Evolutionary conservation across 2,888 invertebrate species (phyloP).

Genomic region (Nephrotoma appendiculata): DNA sequence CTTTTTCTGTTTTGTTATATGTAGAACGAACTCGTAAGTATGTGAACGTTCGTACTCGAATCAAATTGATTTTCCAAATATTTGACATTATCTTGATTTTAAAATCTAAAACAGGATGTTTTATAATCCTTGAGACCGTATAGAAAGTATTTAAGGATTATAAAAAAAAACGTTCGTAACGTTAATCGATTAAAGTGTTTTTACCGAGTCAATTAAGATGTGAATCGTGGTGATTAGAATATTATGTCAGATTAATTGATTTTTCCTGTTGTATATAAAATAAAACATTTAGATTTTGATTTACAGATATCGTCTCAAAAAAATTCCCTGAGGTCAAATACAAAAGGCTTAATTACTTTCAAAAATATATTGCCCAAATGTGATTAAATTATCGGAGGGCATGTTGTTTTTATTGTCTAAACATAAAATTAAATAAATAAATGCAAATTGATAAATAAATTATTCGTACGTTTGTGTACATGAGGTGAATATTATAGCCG

Average conservation of each 20-base stretch:
- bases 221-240: background rate
- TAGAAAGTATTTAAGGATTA: background rate
- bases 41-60: background rate
- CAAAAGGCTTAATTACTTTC: too few relatives aligned
- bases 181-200: background rate
- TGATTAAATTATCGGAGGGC: background rate
- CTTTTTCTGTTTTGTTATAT: too few relatives aligned
- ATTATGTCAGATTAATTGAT: background rate
- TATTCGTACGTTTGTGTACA: too few relatives aligned
- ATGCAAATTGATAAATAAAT: background rate
- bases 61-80: background rate
- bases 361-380: background rate
- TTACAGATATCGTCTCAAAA: background rate
- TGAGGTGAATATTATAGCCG: too few relatives aligned
- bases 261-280: background rate
- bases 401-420: background rate
- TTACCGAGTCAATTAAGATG: background rate
- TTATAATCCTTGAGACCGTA: background rate
- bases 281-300: background rate
- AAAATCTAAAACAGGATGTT: background rate
- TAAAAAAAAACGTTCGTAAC: background rate
- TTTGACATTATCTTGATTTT: background rate
- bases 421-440: too few relatives aligned
- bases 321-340: too few relatives aligned
- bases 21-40: too few relatives aligned